Base-by-base conservation (phyloP, 2,113 vertebrate genomes). In the Burhinus oedicnemus region DNA sequence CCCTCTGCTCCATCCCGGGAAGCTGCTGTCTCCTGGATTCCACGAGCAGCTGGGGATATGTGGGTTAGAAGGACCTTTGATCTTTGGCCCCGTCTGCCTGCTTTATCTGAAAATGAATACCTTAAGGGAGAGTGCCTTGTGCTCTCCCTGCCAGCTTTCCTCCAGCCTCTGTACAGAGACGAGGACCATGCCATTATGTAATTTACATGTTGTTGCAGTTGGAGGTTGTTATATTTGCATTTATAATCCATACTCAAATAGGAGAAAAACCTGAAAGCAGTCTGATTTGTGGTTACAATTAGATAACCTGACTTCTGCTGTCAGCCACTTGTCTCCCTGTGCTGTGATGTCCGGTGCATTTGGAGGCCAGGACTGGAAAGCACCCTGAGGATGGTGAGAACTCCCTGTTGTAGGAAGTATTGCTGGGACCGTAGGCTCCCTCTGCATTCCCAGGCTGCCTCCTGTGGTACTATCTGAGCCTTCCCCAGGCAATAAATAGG, bases 181-280 rank as follows among this genome's bases (percentile, higher is more conserved):
- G 14, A 51, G 68, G 66, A 14, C 47, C 36, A 3, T 20, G 65
- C 8, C 4, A 6, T 78, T 71, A 23, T 2, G 3, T 68, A 45
- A 76, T 47, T 71, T 70, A 52, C 61, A 40, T 44, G 52, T 70
- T 29, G 57, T 70, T 54, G 77, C 0, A 0, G 51, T 69, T 81
- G 86, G 57, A 40, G 54, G 45, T 34, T 87, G 90, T 93, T 89
- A 40, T 20, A 68, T 95, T 75, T 87, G 76, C 82, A 61, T 96
- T 94, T 94, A 47, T 90, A 89, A 85, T 87, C 81, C 27, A 3
- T 72, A 30, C 65, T 89, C 55, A 91, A 44, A 61, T 57, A 83
- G 71, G 89, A 91, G 60, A 65, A 87, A 65, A 84, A 74, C 40
- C 54, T 74, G 62, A 86, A 90, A 87, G 23, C 80, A 49, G 27